phyloP scores from a whole-genome alignment of 2,888 invertebrate genomes.

The Serrognathus titanus region DNA sequence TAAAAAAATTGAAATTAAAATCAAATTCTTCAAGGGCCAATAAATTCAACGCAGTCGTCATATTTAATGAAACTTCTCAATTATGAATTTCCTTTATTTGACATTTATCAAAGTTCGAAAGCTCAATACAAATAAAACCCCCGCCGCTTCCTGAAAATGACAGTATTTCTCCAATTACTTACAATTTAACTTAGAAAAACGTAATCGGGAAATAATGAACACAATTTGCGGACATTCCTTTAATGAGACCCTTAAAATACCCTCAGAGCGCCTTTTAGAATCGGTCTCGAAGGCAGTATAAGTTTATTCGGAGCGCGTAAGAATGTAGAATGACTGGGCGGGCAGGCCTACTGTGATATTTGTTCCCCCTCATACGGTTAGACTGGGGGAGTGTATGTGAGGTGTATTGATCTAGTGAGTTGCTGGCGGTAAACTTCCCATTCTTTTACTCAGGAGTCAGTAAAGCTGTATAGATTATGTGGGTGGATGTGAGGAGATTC shows the following conservation, averaged over 20 bases:
- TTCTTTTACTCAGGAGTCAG: conserved; percentile 38
- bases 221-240: conserved; percentile 37
- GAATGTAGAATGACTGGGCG: conserved; percentile 25
- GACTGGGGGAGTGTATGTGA: conserved; percentile 38
- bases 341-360: conserved; percentile 27
- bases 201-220: conserved; percentile 43
- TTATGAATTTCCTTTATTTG: conserved; percentile 2
- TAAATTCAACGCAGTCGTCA: no score
- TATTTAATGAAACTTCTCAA: neutral
- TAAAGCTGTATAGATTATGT: conserved; percentile 35
- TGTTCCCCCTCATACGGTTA: conserved; percentile 36
- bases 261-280: conserved; percentile 20
- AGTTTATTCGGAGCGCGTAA: conserved; percentile 23
- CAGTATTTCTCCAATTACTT: conserved; percentile 22
- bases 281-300: conserved; percentile 14
- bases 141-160: conserved; percentile 9
- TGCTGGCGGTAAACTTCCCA: conserved; percentile 41
- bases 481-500: conserved; percentile 29
- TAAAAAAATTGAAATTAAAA: no score
- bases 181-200: conserved; percentile 30
- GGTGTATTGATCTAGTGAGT: conserved; percentile 43
- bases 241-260: conserved; percentile 42
- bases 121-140: neutral
- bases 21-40: no score
- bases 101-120: conserved; percentile 1